Conservation (phyloP, 1,140 invertebrate genomes). For the Ips typographus region DNA sequence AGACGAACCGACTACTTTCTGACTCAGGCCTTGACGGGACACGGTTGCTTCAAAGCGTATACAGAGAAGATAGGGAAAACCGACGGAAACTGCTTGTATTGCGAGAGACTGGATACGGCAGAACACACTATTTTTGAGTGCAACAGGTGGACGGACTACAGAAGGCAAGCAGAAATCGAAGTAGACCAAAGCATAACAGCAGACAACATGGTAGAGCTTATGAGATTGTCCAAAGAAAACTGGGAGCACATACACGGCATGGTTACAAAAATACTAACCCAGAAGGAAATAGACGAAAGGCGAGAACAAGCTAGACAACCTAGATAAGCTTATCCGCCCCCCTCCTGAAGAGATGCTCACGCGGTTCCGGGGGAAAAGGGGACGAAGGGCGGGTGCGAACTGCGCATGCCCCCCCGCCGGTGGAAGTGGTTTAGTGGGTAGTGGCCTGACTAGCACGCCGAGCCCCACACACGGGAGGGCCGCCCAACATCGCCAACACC, state of each 20-base stretch:
- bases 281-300: background rate
- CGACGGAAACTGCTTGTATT: constrained; percentile 12
- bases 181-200: background rate
- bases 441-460: too few species aligned
- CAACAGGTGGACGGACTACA: background rate
- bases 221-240: background rate
- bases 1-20: constrained; percentile 34
- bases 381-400: too few species aligned
- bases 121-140: constrained; percentile 25
- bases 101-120: constrained; percentile 7
- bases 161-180: background rate
- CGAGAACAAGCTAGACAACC: too few species aligned
- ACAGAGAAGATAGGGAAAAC: constrained; percentile 24
- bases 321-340: too few species aligned
- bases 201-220: constrained; percentile 8
- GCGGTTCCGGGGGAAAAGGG: too few species aligned
- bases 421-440: too few species aligned
- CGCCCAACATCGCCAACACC: too few species aligned
- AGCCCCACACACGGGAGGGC: too few species aligned
- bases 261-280: background rate
- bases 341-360: too few species aligned
- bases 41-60: constrained; percentile 37
- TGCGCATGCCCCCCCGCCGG: too few species aligned
- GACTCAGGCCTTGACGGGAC: constrained; percentile 38
- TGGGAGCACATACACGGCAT: background rate